Evolutionary conservation across 2,797 vertebrate species (phyloP), one percentile per base, ranked within the genome.

Genomic region (Odontamblyopus lacepedii): DNA sequence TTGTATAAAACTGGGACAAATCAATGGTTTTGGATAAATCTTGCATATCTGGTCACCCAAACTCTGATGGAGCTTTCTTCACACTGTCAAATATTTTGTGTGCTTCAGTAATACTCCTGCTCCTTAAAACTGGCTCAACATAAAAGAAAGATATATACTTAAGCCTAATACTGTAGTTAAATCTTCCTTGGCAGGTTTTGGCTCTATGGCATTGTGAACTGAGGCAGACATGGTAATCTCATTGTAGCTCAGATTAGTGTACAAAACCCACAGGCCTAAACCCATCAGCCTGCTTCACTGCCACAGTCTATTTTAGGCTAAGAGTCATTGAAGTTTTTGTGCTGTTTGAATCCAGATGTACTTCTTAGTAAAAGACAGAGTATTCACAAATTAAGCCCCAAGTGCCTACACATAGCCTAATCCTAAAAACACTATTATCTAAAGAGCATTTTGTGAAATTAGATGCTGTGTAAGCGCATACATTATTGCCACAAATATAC

Each of bases 401-500:
- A 80, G 71, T 60, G 73, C 68, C 80, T 78, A 71, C 74, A 48
- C 63, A 72, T 7, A 63, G 84, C 69, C 44, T 48, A 63, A 87
- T 70, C 48, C 73, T 70, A 89, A 77, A 75, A 87, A 89, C 83
- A 85, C 81, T 73, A 81, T 41, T 80, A 59, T 81, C 73, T 76
- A 85, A 69, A 85, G 78, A 81, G 74, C 62, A 1, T 81, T 83
- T 70, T 72, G 79, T 83, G 75, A 87, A 79, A 83, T 76, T 82
- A 81, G 76, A 84, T 85, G 87, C 77, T 70, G 50, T 71, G 50
- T 69, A 87, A 92, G 92, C 91, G 86, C 87, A 90, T 79, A 87
- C 85, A 88, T 94, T 94, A 94, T 94, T 94, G 94, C 93, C 90
- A 93, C 89, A 93, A 88, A 81, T 89, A 90, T 89, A 87, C 84